Base-by-base conservation (phyloP, 23 tunicate species). In the Diplosoma virens region DNA sequence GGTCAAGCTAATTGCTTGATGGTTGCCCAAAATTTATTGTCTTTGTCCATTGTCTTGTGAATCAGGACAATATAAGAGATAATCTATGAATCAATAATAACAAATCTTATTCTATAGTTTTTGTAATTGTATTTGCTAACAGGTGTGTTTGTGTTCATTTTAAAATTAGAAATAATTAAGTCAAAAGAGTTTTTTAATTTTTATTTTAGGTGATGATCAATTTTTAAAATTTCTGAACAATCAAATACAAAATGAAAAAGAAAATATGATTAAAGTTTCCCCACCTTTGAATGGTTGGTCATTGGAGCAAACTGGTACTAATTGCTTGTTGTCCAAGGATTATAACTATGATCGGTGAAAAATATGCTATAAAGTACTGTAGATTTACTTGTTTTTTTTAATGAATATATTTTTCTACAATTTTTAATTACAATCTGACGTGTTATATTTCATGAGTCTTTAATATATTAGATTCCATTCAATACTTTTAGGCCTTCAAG, bases 241-340 rank as follows among this genome's bases (percentile, higher is more conserved):
- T 11, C 85, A 86, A 73, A 86, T 86, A 6, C 11, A 46, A 16
- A 71, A 73, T 71, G 93, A 86, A 58, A 79, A 80, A 64, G 65
- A 79, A 22, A 36, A 71, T 1, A 25, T 30, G 48, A 9, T 48
- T 2, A 28, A 30, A 3, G 30, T 86, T 0, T 76, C 93, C 1
- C 32, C 32, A 32, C 33, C 81, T 30, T 74, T 81, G 1, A 71
- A 71, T 11, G 84, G 83, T 11, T 88, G 95, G 95, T 25, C 58
- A 20, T 35, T 71, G 22, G 32, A 59, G 7, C 32, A 77, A 18
- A 32, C 82, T 30, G 95, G 88, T 31, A 50, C 95, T 3, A 66
- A 66, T 30, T 81, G 95, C 30, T 30, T 32, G 0, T 73, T 26
- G 81, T 70, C 64, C 24, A 78, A 79, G 33, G 28, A 29, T 65